Base-by-base conservation (phyloP, 2,113 vertebrate genomes). In the Phalacrocorax carbo region DNA sequence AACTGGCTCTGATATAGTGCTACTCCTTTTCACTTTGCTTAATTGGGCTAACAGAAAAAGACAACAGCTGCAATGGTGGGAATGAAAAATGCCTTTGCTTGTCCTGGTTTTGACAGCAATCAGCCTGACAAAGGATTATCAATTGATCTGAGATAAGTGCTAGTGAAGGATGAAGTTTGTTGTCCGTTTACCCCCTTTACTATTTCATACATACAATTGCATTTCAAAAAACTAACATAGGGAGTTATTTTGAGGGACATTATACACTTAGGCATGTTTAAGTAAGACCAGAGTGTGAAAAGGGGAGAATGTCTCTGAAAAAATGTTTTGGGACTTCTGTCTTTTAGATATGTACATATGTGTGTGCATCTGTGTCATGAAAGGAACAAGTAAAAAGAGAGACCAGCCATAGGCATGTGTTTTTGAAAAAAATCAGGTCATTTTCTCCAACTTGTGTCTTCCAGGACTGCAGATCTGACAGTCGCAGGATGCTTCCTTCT, bases 41-140 rank as follows among this genome's bases (percentile, higher is more conserved):
- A 97, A 97, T 91, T 97, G 91, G 75, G 86, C 93, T 97, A 94
- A 97, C 82, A 92, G 88, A 93, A 93, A 95, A 96, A 92, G 87
- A 96, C 94, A 95, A 96, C 94, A 93, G 91, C 96, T 96, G 90
- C 81, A 90, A 83, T 68, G 75, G 70, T 93, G 88, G 91, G 95
- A 91, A 91, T 90, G 83, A 84, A 88, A 94, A 96, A 96, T 95
- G 86, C 81, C 95, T 96, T 71, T 78, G 65, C 88, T 90, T 93
- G 71, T 89, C 88, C 79, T 91, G 86, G 30, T 92, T 96, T 79
- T 96, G 95, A 95, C 86, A 90, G 83, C 95, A 94, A 87, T 93
- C 88, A 86, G 46, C 60, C 90, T 42, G n/a, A 95, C 86, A 95
- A 88, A 78, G 80, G 81, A 93, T 94, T 91, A 96, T 86, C 89